These are phyloP conservation scores for Procambarus clarkii DNA, from an alignment of 1,140 invertebrate species.

Conservation along the genomic window DNA sequence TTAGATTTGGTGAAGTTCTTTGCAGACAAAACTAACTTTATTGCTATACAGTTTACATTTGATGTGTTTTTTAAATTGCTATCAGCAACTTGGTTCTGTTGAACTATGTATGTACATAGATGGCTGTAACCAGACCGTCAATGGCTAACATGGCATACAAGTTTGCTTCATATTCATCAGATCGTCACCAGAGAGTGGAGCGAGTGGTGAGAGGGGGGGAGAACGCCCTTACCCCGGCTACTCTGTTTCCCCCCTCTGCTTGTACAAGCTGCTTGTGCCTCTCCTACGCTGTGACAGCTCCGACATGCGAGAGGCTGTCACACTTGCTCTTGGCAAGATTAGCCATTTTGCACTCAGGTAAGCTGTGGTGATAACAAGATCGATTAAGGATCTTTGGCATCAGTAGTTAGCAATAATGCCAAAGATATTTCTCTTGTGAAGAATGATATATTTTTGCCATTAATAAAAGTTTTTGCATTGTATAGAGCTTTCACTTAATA, in stretches of 20 bases:
- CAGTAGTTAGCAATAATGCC: background rate
- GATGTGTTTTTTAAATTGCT: too few species aligned
- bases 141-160: too few species aligned
- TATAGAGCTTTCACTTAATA: too few species aligned
- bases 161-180: background rate
- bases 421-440: too few species aligned
- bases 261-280: constrained; percentile 94
- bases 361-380: background rate
- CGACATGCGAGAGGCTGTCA: constrained; percentile 94
- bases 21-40: too few species aligned
- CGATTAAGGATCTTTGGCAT: background rate
- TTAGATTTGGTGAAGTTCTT: too few species aligned
- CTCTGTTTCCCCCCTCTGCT: constrained; percentile 83
- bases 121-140: too few species aligned
- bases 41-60: too few species aligned
- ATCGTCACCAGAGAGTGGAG: constrained; percentile 70
- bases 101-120: too few species aligned
- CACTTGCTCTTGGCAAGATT: constrained; percentile 93
- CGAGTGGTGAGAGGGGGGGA: constrained; percentile 30
- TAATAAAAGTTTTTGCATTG: too few species aligned
- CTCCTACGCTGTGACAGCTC: constrained; percentile 90
- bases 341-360: constrained; percentile 95
- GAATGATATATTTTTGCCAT: too few species aligned
- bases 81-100: too few species aligned
- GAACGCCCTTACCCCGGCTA: constrained; percentile 51